phyloP scores from a whole-genome alignment of 2,797 vertebrate species.

The Malacoraja senta region DNA sequence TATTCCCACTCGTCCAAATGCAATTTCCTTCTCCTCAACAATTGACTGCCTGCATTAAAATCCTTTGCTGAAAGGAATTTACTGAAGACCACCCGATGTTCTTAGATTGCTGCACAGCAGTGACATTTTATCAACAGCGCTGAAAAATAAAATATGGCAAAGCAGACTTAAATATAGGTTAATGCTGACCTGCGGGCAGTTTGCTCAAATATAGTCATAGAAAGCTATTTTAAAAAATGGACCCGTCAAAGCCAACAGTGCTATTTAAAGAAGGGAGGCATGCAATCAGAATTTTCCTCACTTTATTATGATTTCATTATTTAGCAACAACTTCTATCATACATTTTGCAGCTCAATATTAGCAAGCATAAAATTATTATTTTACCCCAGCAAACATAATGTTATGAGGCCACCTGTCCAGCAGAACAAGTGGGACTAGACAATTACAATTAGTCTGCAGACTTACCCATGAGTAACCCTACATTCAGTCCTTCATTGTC shows the following conservation, averaged over 20 bases:
- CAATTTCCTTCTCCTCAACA: background rate
- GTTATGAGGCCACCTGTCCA: background rate
- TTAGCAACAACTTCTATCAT: background rate
- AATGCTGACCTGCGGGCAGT: conserved; percentile 3
- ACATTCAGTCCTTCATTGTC: background rate
- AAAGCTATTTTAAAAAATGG: background rate
- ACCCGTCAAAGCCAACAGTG: background rate
- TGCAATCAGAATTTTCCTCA: background rate
- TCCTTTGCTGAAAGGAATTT: background rate
- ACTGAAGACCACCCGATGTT: background rate
- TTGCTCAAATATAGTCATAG: background rate
- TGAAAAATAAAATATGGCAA: conserved; percentile 9
- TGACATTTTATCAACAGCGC: conserved; percentile 8
- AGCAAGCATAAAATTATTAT: background rate
- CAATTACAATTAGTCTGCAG: background rate
- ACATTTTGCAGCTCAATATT: background rate
- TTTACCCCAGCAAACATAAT: background rate
- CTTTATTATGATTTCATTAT: background rate
- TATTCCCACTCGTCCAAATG: background rate
- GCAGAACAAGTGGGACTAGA: background rate
- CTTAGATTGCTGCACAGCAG: conserved; percentile 2
- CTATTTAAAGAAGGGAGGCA: background rate
- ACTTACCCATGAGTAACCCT: background rate
- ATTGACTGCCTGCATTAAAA: conserved; percentile 11
- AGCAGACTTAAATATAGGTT: conserved; percentile 31